phyloP scores from a whole-genome alignment of 2,113 vertebrate species.

The Microcebus lehilahytsara region DNA sequence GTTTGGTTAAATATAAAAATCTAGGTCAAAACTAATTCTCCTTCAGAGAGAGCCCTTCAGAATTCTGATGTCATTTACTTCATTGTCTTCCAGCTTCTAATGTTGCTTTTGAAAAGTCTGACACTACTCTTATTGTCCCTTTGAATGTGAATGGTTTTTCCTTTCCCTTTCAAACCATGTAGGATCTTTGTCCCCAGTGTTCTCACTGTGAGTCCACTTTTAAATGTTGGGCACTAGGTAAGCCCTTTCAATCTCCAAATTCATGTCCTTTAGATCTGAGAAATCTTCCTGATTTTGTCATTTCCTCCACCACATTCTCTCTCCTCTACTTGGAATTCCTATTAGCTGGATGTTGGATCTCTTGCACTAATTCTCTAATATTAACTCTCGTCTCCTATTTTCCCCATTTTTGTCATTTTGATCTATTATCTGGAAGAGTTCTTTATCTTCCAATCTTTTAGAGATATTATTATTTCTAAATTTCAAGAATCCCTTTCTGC shows the following conservation, averaged over 20 bases:
- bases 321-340: not conserved
- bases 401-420: not conserved
- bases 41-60: not conserved
- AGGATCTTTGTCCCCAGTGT: not conserved
- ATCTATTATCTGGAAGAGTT: not conserved
- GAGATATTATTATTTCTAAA: not conserved
- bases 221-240: not conserved
- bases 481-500: not conserved
- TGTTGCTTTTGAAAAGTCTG: not conserved
- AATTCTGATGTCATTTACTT: not conserved
- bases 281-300: not conserved
- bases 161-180: not conserved
- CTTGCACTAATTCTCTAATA: not conserved
- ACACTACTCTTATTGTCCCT: too few relatives aligned
- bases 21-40: not conserved
- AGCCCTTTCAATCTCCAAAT: not conserved
- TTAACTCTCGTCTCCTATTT: not conserved
- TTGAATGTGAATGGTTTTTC: too few relatives aligned
- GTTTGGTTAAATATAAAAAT: not conserved
- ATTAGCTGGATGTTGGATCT: not conserved
- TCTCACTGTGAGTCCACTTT: not conserved
- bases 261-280: not conserved
- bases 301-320: not conserved
- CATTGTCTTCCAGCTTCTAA: not conserved
- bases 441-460: not conserved